Evolutionary conservation across 2,888 invertebrate genomes (phyloP).

Genomic region (Andrena bicolor): DNA sequence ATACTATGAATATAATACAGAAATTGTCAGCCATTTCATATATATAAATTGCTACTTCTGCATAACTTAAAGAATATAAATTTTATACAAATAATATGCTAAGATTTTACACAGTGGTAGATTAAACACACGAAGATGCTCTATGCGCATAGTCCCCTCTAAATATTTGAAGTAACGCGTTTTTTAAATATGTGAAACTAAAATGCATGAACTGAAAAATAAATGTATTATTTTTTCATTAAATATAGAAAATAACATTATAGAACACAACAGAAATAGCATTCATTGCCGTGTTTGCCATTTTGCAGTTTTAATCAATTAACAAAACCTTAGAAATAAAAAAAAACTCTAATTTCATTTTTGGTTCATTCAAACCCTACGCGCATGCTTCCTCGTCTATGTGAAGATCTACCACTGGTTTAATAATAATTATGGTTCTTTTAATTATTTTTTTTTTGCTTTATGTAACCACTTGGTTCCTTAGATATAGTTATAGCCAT

Average conservation of each 20-base stretch:
- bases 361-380: not conserved
- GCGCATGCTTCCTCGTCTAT: not conserved
- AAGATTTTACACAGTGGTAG: conserved; percentile 2
- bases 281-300: not conserved
- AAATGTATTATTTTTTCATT: not conserved
- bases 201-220: too few species aligned
- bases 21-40: not conserved
- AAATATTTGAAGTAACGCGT: too few species aligned
- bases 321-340: not conserved
- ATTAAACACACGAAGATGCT: too few species aligned
- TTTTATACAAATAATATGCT: not conserved
- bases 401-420: not conserved
- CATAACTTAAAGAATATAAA: not conserved
- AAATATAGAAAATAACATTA: not conserved
- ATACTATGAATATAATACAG: not conserved
- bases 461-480: not conserved
- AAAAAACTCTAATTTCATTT: not conserved
- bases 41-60: not conserved
- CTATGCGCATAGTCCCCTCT: too few species aligned
- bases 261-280: too few species aligned
- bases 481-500: conserved; percentile 19
- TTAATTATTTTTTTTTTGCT: not conserved
- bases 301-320: not conserved
- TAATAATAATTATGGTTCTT: not conserved
- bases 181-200: too few species aligned